Conservation (phyloP, 2,797 vertebrate genomes). For the Hemitrygon akajei region DNA sequence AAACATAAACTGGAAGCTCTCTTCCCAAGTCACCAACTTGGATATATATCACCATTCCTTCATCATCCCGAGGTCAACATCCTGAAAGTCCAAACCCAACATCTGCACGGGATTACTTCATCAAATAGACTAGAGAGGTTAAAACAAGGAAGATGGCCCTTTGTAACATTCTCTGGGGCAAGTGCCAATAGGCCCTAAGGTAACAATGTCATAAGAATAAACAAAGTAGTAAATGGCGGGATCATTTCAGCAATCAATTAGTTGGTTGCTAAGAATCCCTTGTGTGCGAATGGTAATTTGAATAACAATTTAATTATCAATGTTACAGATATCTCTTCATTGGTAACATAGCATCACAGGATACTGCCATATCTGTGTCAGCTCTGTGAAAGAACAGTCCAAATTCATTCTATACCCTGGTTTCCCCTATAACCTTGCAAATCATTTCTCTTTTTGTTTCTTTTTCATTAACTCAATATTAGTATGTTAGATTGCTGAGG, state of each 20-base stretch:
- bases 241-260: neutral
- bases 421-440: neutral
- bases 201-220: neutral
- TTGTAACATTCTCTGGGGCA: neutral
- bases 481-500: neutral
- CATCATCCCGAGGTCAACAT: neutral
- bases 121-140: neutral
- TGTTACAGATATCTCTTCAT: neutral
- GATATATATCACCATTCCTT: neutral
- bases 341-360: neutral
- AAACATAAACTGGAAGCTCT: neutral
- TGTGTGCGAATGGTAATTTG: neutral
- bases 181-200: neutral
- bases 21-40: neutral
- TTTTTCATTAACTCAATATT: neutral
- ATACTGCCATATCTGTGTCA: neutral
- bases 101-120: neutral
- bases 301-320: neutral
- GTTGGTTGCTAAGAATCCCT: neutral
- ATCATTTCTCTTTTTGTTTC: neutral
- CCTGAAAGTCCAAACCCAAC: neutral
- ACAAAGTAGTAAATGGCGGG: neutral
- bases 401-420: neutral
- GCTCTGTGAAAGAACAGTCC: neutral
- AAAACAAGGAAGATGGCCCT: neutral